Evolutionary conservation across 2,113 vertebrate species (phyloP), one percentile per base, ranked within the genome.

Genomic region (Xiphorhynchus elegans): DNA sequence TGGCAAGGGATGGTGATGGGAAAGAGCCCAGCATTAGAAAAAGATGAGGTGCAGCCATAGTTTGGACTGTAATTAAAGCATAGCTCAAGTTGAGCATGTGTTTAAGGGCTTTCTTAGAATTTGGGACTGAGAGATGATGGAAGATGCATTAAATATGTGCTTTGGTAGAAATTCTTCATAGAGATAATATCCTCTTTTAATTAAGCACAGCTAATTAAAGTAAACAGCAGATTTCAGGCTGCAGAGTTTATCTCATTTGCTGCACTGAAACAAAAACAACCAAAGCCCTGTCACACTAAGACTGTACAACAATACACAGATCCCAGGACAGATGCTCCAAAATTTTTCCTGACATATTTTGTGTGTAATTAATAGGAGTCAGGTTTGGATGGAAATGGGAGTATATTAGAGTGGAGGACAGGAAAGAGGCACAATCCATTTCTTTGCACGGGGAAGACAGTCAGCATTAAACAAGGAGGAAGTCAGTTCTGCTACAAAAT

Each of bases 181-280:
- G 52, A 68, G 60, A 85, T 78, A 93, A 85, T 39, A 79, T 89
- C 42, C 3, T 84, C 12, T 68, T 94, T 90, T 92, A 85, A 86
- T 94, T 84, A 88, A 81, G 25, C 23, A 56, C 52, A 78, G 35
- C 69, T 93, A 90, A 92, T 94, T 70, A 77, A 90, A 88, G 13
- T 47, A 80, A 86, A 95, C 44, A 77, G 33, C 42, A 87, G 44
- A 83, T 76, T 83, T 72, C 9, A 19, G 17, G 8, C 76, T 60
- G 20, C 24, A 79, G 62, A 49, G 26, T 90, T 93, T 83, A 58
- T 83, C 44, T 90, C 56, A 67, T 63, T 88, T 63, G 26, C 35
- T 56, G 24, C 39, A 37, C 11, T 29, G 56, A 95, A 64, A 29
- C 11, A 39, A 80, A 79, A 92, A 24, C 24, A 84, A 56, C 29